Evolutionary conservation across 1,140 invertebrate genomes (phyloP), one percentile per base, ranked within the genome.

Genomic region (Calliopsis andreniformis): DNA sequence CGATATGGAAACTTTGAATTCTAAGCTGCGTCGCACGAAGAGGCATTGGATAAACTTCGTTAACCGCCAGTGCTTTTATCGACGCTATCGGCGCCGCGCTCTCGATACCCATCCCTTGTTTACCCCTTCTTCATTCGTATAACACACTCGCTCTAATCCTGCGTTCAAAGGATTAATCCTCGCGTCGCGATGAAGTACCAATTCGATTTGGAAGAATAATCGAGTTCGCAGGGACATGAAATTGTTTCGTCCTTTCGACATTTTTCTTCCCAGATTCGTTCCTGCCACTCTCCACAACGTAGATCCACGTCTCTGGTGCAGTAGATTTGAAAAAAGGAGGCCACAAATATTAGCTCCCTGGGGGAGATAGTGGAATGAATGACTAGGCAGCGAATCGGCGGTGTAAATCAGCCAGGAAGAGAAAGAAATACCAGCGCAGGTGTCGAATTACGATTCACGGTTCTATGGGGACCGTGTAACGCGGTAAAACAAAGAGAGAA

Each of bases 1-100:
- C 72, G 64, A 59, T 76, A 68, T 68, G 42, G 63, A 76, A 76
- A 76, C 30, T 76, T 76, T 42, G 53, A 39, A 43, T 76, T 76
- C 59, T 51, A 58, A 67, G 53, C 63, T 35, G 43, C 0, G 8
- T 7, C 61, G 61, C 32, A 61, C 49, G 53, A 73, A 56, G 49
- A 55, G 61, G 66, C 70, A 66, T 43, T 47, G 61, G 51, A 10
- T 32, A 45, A 73, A 66, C 59, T 73, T 73, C 49, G 49, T 66
- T 66, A 64, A 3, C 49, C 51, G 16, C 25, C 14, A 14, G 14
- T 32, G 51, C 61, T 73, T 66, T 55, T 43, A 45, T 55, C 61
- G 28, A 43, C 18, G 28, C 25, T 53, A 55, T 55, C 39, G 49
- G n/a, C 35, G 32, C 4, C 49, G 42, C 32, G 20, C 61, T 25